A percentile compares a stretch with the other conserved stretches of the same genome.
These are phyloP conservation scores for Apis laboriosa DNA, from an alignment of 1,140 invertebrate species.

Conservation along the genomic window DNA sequence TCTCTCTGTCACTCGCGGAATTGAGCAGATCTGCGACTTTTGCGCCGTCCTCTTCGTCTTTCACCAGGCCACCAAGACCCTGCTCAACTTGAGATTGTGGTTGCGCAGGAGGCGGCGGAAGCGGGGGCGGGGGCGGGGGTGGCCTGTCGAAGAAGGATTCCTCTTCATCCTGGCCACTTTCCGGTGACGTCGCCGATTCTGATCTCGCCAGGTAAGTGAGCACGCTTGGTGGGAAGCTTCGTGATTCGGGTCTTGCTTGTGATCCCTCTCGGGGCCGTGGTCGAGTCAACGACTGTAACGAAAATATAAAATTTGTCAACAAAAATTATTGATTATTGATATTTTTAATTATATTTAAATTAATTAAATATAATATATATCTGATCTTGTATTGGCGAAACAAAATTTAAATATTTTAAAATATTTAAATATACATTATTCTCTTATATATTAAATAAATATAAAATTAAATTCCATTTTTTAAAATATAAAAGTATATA, in stretches of 20 bases:
- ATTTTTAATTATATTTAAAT: too few relatives aligned
- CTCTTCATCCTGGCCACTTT: constrained; percentile 70
- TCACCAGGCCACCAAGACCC: constrained; percentile 25
- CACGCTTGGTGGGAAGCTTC: constrained; percentile 77
- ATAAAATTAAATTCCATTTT: too few relatives aligned
- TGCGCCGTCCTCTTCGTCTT: constrained; percentile 62
- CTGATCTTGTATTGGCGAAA: too few relatives aligned
- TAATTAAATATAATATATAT: too few relatives aligned
- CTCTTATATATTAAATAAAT: too few relatives aligned
- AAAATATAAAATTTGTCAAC: not conserved
- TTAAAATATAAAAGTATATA: too few relatives aligned
- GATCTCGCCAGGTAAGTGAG: constrained; percentile 54
- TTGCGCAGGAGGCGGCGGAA: constrained; percentile 52
- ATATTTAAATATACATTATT: too few relatives aligned
- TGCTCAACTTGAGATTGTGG: constrained; percentile 69
- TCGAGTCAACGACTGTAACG: constrained; percentile 71
- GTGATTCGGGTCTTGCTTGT: constrained; percentile 70
- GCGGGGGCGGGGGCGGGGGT: constrained; percentile 55
- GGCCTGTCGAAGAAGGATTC: constrained; percentile 77
- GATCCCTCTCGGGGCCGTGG: constrained; percentile 72
- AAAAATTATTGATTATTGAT: too few relatives aligned
- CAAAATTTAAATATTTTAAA: too few relatives aligned
- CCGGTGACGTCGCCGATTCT: constrained; percentile 41
- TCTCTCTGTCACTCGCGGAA: constrained; percentile 54
- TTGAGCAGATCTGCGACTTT: constrained; percentile 57